These are phyloP conservation scores for Cheilosia grossa DNA, from an alignment of 2,888 invertebrate genomes.

Conservation along the genomic window DNA sequence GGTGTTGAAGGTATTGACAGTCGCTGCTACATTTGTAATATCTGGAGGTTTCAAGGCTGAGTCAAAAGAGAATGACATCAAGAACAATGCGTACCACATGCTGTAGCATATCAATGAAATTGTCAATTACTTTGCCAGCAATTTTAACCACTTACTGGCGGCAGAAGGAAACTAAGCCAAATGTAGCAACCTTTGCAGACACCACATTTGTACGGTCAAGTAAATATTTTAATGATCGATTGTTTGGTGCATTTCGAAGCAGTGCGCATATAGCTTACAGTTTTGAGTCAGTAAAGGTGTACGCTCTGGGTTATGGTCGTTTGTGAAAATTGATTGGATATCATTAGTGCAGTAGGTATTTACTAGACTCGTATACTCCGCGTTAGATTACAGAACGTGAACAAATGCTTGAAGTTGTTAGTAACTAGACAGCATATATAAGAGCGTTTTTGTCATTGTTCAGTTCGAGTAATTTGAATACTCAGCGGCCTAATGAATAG, in stretches of 20 bases:
- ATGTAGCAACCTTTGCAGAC: slow-evolving; percentile 29
- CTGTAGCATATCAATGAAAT: slow-evolving; percentile 39
- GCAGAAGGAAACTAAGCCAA: slow-evolving; percentile 9
- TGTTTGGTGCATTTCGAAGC: slow-evolving; percentile 3
- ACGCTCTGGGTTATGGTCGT: slow-evolving; percentile 22
- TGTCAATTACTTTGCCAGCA: slow-evolving; percentile 35
- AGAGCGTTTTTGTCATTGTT: slow-evolving; percentile 3
- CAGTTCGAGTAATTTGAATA: slow-evolving; percentile 16
- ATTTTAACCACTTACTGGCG: slow-evolving; percentile 23
- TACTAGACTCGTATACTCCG: neutral
- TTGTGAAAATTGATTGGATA: slow-evolving; percentile 54
- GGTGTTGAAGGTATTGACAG: neutral
- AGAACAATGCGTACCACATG: slow-evolving; percentile 18
- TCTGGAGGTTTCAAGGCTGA: slow-evolving; percentile 26
- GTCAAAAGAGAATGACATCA: slow-evolving; percentile 29
- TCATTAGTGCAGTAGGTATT: slow-evolving; percentile 37
- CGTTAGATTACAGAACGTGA: slow-evolving; percentile 17
- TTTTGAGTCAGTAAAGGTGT: slow-evolving; percentile 10
- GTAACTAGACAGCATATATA: neutral
- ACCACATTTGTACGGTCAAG: slow-evolving; percentile 25
- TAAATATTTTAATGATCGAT: slow-evolving; percentile 59
- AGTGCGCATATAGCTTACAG: neutral
- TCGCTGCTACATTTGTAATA: neutral
- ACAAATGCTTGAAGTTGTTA: neutral
- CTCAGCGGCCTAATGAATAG: neutral